Base-by-base conservation (phyloP, 2,888 invertebrate genomes). In the Lysandra bellargus region DNA sequence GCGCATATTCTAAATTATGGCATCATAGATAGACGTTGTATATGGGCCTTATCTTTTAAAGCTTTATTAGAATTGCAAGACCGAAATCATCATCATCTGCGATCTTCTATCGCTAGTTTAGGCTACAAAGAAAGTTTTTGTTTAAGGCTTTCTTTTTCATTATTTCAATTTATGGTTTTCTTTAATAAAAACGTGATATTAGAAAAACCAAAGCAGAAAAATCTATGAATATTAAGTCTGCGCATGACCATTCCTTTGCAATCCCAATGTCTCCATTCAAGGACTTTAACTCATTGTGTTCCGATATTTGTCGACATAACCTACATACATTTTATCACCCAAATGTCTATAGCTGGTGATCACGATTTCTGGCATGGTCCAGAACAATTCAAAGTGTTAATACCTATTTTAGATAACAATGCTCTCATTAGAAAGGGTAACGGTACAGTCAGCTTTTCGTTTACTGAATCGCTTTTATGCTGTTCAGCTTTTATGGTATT, bases 341-440 rank as follows among this genome's bases (percentile, higher is more conserved):
- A 69, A 69, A 69, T 69, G 69, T 69, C 69, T 69, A 69, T 33
- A 74, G 40, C 44, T 6, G 74, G 74, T 40, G 40, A 74, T 74
- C 74, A 74, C 74, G 74, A 74, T n/a, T 40, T 44, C 44, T 74
- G 74, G 33, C 30, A 74, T 74, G 44, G 17, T 9, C 74, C 14
- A n/a, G 44, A 74, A 74, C 74, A 74, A 74, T 74, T 44, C 40
- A n/a, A 44, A 74, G 74, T 74, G 40, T 23, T 74, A 74, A 74
- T 74, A 44, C 74, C 74, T 74, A 74, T 74, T 74, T 74, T 40
- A 74, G 74, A 74, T 74, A 74, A 74, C 74, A 74, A 74, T 74
- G 44, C 74, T 74, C 74, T 44, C 74, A 40, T 74, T 74, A 74
- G 74, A 74, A 44, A 74, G 74, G 44, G 44, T 44, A 74, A 74